Percentiles rank a stretch among this genome's conserved stretches.
Conservation (phyloP, 1,140 invertebrate genomes). For the Aphaenogaster ashmeadi region DNA sequence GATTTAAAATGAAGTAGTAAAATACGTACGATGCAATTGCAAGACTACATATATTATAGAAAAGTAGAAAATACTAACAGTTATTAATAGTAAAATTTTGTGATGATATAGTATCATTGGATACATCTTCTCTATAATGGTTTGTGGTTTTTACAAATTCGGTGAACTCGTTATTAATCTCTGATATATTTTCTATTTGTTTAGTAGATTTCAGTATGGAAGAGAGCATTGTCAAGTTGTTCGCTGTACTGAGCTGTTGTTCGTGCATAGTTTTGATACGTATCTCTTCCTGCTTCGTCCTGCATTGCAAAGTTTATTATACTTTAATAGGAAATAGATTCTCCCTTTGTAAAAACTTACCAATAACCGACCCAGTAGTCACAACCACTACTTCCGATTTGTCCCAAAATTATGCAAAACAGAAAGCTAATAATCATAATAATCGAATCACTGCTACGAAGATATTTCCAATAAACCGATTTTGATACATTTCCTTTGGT, state of each 20-base stretch:
- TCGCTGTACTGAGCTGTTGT: background rate
- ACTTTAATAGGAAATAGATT: background rate
- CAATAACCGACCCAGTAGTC: constrained; percentile 90
- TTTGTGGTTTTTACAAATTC: background rate
- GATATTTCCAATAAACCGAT: constrained; percentile 87
- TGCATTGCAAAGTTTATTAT: constrained; percentile 47
- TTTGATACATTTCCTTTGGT: constrained; percentile 88
- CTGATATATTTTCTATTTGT: constrained; percentile 32
- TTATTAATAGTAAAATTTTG: constrained; percentile 82
- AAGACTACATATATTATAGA: background rate
- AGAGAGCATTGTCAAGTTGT: background rate
- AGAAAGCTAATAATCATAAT: constrained; percentile 84
- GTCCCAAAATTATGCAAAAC: constrained; percentile 85
- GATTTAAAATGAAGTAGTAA: background rate
- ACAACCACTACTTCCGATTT: constrained; percentile 86
- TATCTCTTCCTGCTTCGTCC: constrained; percentile 85
- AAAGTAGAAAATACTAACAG: constrained; percentile 58
- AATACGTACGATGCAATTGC: background rate
- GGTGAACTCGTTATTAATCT: background rate
- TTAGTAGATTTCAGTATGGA: background rate
- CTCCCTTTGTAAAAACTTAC: constrained; percentile 51
- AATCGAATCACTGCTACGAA: constrained; percentile 87
- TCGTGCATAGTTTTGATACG: constrained; percentile 48
- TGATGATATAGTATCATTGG: constrained; percentile 39
- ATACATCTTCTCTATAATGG: background rate